Evolutionary conservation across 2,888 invertebrate genomes (phyloP), one percentile per base, ranked within the genome.

Genomic region (Syrista parreyssii): DNA sequence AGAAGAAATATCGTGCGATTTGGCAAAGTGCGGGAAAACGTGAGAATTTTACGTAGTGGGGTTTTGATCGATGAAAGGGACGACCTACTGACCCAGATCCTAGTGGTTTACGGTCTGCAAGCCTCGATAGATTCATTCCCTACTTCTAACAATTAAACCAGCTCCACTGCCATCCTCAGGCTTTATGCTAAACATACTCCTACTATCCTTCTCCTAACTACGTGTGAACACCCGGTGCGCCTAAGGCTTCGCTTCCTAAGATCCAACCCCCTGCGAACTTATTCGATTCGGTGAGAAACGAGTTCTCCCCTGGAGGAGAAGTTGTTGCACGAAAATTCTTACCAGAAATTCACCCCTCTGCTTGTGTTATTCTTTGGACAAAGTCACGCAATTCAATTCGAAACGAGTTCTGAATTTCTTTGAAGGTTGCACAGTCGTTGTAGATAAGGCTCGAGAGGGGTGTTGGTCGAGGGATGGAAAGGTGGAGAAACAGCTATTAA

Each of bases 11-110:
- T 71, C 31, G 30, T 32, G 71, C 71, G 71, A 71, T 71, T 71
- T 71, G 72, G 71, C 77, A 76, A 81, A 76, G 81, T 79, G 73
- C 77, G 80, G 75, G 75, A 76, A 76, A 78, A 80, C 34, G 40
- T 40, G 72, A 74, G 79, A 85, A 86, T 86, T 82, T 87, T 85
- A 84, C 81, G 80, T 79, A 82, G 84, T 79, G 81, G 83, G 84
- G 81, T 79, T 23, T 81, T 82, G 85, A 85, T 88, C 85, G 83
- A 87, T 87, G 84, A 84, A 84, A 86, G 82, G 86, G 85, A 82
- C 86, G 88, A 88, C 88, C 86, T 79, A 86, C 82, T 88, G 85
- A 85, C 87, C 88, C 83, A 86, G 79, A 87, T 87, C 80, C 78
- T 77, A 80, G 40, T 72, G 12, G 81, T 83, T 84, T 83, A 82